Base-by-base conservation (phyloP, 2,113 vertebrate genomes). In the Sterna hirundo region DNA sequence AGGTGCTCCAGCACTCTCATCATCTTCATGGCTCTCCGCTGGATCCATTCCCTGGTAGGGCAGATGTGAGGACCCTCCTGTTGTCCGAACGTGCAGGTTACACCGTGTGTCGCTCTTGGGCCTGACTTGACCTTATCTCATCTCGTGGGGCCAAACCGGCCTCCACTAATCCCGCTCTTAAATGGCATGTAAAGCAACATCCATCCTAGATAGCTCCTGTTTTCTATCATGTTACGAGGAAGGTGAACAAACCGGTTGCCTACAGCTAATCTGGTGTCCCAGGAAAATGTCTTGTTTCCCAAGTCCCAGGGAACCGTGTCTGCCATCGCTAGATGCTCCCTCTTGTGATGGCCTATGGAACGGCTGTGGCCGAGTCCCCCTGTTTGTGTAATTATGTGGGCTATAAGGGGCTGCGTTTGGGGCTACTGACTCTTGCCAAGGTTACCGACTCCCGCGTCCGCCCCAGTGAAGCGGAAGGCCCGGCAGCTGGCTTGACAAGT, bases 391-490 rank as follows among this genome's bases (percentile, higher is more conserved):
- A 21, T 4, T 4, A 8, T 0, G 13, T 5, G 19, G 36, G 14
- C 29, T 21, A 17, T 6, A 6, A 38, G 7, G 9, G 30, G 36
- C 15, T 1, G 42, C 18, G 2, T 8, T 15, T 1, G 64, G 29
- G 30, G 58, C 13, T 2, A 6, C 47, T 49, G 47, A 49, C 21
- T 22, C 47, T 13, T 47, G 10, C 10, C 47, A 5, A 27, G 22
- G 40, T 4, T 12, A 34, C 13, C 2, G 2, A 5, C 22, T 0
- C 11, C 26, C 2, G 5, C 0, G 21, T 6, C 10, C 5, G 2
- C 42, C 15, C 27, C 22, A 17, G 49, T 1, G 2, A 25, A 44
- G 30, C 8, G 6, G 55, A 9, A 29, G 30, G 6, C 3, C 40
- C 15, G 12, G 19, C 2, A 3, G 51, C 44, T 18, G 15, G 9